Evolutionary conservation across 2,888 invertebrate genomes (phyloP).

Genomic region (Diloba caeruleocephala): DNA sequence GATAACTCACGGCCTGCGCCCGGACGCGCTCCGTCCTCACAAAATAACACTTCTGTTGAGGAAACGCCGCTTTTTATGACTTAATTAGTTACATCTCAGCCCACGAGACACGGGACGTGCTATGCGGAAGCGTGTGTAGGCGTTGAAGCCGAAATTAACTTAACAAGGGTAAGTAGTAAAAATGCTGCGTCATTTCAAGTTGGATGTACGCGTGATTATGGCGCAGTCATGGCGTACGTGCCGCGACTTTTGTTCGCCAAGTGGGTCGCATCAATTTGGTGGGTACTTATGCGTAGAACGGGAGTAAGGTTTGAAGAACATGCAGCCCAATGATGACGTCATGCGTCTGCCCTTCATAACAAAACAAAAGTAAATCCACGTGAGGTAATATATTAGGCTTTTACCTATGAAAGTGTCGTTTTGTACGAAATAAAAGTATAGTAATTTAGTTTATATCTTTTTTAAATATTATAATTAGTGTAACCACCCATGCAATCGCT

Average conservation of each 20-base stretch:
- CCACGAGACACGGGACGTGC: constrained; percentile 56
- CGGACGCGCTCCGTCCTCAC: constrained; percentile 64
- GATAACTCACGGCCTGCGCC: constrained; percentile 76
- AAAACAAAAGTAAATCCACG: no score
- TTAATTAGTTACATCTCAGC: constrained; percentile 82
- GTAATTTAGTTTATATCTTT: no score
- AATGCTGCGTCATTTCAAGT: constrained; percentile 52
- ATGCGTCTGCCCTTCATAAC: no score
- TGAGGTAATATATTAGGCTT: no score
- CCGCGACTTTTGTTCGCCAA: constrained; percentile 39
- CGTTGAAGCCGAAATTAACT: constrained; percentile 70
- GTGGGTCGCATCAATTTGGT: constrained; percentile 44
- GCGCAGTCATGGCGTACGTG: constrained; percentile 34
- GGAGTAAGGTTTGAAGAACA: constrained; percentile 20
- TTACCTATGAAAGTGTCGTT: no score
- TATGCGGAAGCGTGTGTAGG: constrained; percentile 64
- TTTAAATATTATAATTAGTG: no score
- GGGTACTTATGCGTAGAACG: constrained; percentile 7
- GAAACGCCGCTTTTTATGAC: constrained; percentile 79
- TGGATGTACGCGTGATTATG: constrained; percentile 32
- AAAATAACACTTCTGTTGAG: constrained; percentile 75
- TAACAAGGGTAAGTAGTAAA: constrained; percentile 64
- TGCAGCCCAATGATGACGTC: neutral
- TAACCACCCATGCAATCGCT: no score
- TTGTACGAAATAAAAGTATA: no score